Conservation (phyloP, 2,797 vertebrate species). For the Mus minutoides region DNA sequence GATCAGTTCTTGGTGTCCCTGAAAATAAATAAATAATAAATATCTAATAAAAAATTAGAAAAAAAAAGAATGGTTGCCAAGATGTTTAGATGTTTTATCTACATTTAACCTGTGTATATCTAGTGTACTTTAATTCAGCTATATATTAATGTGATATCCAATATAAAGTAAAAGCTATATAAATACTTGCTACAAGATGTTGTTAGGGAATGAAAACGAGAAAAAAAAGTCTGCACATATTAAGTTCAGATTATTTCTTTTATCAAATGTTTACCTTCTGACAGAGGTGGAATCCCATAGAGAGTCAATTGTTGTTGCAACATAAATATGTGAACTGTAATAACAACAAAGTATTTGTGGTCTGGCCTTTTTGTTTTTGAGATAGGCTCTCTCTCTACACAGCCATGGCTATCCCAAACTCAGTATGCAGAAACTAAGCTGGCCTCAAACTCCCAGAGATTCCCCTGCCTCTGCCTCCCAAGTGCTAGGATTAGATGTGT, state of each 20-base stretch:
- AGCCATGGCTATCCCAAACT: not conserved
- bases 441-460: not conserved
- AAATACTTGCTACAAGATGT: not conserved
- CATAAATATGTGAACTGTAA: not conserved
- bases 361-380: not conserved
- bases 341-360: slow-evolving; percentile 4
- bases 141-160: not conserved
- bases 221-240: not conserved
- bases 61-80: no score
- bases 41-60: no score
- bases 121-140: not conserved
- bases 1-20: not conserved
- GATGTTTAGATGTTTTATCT: no score
- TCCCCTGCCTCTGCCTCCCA: no score
- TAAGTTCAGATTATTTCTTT: not conserved
- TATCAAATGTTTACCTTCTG: not conserved
- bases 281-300: not conserved
- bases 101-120: not conserved
- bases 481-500: not conserved
- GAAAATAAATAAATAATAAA: no score
- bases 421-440: not conserved
- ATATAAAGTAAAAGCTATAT: not conserved
- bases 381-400: not conserved
- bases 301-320: not conserved
- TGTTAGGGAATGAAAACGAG: not conserved